phyloP scores from a whole-genome alignment of 2,888 invertebrate genomes.

The Troides aeacus region DNA sequence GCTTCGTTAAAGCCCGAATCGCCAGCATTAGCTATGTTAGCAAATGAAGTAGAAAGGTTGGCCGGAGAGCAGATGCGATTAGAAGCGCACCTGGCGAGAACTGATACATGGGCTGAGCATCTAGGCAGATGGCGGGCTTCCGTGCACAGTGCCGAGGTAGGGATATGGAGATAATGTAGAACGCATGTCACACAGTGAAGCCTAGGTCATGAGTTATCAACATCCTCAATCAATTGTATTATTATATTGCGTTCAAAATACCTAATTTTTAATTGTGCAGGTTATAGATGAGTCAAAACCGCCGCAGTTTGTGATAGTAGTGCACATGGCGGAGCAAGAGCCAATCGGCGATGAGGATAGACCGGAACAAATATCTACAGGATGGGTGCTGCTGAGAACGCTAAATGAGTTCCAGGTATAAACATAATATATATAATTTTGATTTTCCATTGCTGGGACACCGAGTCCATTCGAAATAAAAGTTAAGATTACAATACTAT shows the following conservation, averaged over 20 bases:
- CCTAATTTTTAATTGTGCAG: slow-evolving; percentile 48
- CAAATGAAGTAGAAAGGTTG: slow-evolving; percentile 91
- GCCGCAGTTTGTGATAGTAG: slow-evolving; percentile 88
- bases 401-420: slow-evolving; percentile 81
- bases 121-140: slow-evolving; percentile 92
- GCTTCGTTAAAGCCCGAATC: slow-evolving; percentile 92
- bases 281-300: slow-evolving; percentile 83
- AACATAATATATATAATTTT: too few relatives aligned
- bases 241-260: not conserved
- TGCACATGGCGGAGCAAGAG: slow-evolving; percentile 85
- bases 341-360: slow-evolving; percentile 73
- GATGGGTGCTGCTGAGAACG: slow-evolving; percentile 77
- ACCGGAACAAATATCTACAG: slow-evolving; percentile 73
- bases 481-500: too few relatives aligned
- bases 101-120: slow-evolving; percentile 94
- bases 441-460: too few relatives aligned
- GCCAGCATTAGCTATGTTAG: slow-evolving; percentile 87
- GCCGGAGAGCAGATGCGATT: slow-evolving; percentile 89
- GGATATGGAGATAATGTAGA: not conserved
- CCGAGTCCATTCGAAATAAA: too few relatives aligned
- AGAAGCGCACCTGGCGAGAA: slow-evolving; percentile 91
- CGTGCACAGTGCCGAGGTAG: slow-evolving; percentile 90
- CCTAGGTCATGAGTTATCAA: too few relatives aligned
- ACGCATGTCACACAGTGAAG: too few relatives aligned
- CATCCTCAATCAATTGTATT: not conserved